A percentile compares a stretch with the other conserved stretches of the same genome.
Evolutionary conservation across 2,888 invertebrate species (phyloP).

Genomic region (Drosophila cognata): DNA sequence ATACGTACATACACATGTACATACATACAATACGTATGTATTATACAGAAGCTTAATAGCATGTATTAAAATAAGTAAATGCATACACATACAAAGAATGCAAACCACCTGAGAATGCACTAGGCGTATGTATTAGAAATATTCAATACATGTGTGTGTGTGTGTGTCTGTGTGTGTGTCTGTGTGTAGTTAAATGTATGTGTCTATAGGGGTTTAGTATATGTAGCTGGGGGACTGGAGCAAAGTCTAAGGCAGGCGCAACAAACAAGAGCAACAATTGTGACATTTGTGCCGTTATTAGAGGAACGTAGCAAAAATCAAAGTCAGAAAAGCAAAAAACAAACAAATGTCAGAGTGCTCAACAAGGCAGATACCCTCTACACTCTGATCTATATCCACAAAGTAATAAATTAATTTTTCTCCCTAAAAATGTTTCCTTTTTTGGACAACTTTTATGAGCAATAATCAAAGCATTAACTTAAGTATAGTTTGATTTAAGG

Average conservation of each 20-base stretch:
- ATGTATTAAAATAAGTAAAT: slow-evolving; percentile 12
- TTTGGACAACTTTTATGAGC: background rate
- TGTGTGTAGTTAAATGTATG: background rate
- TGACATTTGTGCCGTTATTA: slow-evolving; percentile 55
- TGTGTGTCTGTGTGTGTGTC: background rate
- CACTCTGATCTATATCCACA: background rate
- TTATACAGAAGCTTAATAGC: background rate
- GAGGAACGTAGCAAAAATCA: slow-evolving; percentile 56
- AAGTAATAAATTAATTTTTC: background rate
- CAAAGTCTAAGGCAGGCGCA: slow-evolving; percentile 32
- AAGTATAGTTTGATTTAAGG: background rate
- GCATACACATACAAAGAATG: slow-evolving; percentile 18
- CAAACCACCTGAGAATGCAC: slow-evolving; percentile 75
- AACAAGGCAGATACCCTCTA: background rate
- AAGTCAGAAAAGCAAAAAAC: slow-evolving; percentile 33
- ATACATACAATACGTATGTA: background rate
- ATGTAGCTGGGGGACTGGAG: slow-evolving; percentile 1
- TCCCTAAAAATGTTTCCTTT: background rate
- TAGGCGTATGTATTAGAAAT: slow-evolving; percentile 38
- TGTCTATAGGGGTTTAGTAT: background rate
- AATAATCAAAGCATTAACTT: background rate
- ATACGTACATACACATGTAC: background rate
- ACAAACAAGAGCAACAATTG: slow-evolving; percentile 57
- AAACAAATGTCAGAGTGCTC: background rate
- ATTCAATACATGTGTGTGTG: slow-evolving; percentile 6